These are phyloP conservation scores for Mythimna pallens DNA, from an alignment of 2,888 invertebrate genomes.

Conservation along the genomic window DNA sequence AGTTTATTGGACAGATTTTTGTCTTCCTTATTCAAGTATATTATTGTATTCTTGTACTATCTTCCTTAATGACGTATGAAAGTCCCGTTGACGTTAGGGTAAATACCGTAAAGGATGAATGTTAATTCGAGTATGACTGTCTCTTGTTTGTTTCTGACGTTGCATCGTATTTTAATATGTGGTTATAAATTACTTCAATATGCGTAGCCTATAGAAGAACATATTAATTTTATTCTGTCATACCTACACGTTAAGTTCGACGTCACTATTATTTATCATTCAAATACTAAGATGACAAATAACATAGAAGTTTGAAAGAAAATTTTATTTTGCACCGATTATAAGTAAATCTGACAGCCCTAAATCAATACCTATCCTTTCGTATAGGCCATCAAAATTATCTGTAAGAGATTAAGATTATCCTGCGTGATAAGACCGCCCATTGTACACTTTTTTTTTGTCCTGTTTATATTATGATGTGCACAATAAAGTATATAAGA, in stretches of 20 bases:
- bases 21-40: conserved; percentile 17
- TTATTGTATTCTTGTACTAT: neutral
- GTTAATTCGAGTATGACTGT: neutral
- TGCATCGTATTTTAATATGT: neutral
- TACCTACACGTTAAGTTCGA: neutral
- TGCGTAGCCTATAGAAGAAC: neutral
- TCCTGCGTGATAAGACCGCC: no score
- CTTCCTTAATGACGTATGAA: conserved; percentile 3
- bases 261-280: no score
- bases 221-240: neutral
- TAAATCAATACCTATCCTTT: no score
- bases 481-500: no score
- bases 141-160: conserved; percentile 8
- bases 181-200: neutral
- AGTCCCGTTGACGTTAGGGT: conserved; percentile 32
- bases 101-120: conserved; percentile 15
- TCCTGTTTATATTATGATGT: no score
- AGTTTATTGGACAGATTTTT: conserved; percentile 20
- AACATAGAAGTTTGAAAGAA: neutral
- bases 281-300: neutral
- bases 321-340: neutral
- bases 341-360: neutral
- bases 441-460: no score
- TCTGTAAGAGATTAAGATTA: no score
- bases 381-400: no score